Evolutionary conservation across 2,797 vertebrate genomes (phyloP).

Genomic region (Cephalopachus bancanus): DNA sequence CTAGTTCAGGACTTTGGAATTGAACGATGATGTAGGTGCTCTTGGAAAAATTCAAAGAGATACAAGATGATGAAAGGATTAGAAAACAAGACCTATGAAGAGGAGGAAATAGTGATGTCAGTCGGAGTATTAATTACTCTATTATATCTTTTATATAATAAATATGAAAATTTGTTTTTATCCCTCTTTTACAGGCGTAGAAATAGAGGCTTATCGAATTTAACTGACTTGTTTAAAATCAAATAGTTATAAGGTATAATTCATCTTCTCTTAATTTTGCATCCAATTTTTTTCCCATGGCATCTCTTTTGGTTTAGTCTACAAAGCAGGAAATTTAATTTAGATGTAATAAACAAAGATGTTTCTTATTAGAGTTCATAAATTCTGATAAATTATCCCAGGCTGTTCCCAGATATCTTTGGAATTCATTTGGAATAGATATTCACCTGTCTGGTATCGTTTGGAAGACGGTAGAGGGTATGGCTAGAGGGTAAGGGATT

Average conservation of each 20-base stretch:
- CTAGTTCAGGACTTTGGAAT: not conserved
- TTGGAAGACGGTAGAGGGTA: not conserved
- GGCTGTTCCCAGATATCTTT: not conserved
- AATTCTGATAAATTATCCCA: conserved; percentile 22
- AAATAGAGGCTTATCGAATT: not conserved
- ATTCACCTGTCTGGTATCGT: not conserved
- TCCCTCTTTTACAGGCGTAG: not conserved
- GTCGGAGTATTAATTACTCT: not conserved
- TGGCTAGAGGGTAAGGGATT: not conserved
- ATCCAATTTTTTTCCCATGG: not conserved
- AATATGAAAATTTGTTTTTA: conserved; percentile 23
- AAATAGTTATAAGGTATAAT: not conserved
- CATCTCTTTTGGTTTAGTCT: not conserved
- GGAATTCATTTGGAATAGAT: not conserved
- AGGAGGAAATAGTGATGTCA: not conserved
- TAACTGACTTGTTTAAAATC: conserved; percentile 23
- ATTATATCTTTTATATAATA: not conserved
- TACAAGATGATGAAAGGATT: not conserved
- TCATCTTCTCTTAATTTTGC: not conserved
- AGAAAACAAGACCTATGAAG: conserved; percentile 1
- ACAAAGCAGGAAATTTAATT: not conserved
- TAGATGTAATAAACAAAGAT: conserved; percentile 1
- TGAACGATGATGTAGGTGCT: not conserved
- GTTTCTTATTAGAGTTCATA: conserved; percentile 8
- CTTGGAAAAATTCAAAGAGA: conserved; percentile 38